Evolutionary conservation across 2,888 invertebrate species (phyloP).

Genomic region (Cerceris ruficornis): DNA sequence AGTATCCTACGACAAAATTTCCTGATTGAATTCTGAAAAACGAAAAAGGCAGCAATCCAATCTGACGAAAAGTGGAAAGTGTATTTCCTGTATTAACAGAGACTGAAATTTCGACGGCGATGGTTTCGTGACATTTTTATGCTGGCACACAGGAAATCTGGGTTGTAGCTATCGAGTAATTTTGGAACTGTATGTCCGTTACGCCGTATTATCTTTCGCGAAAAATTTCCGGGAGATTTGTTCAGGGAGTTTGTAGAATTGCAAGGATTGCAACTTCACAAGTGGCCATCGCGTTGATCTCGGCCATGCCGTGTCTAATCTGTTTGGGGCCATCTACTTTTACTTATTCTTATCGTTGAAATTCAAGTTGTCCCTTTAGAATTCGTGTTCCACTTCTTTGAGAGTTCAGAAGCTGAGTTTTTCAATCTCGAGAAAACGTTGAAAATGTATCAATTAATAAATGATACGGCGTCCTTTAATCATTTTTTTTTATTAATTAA

Average conservation of each 20-base stretch:
- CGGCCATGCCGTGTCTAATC: conserved; percentile 12
- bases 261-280: background rate
- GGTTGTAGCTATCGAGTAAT: conserved; percentile 19
- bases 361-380: conserved; percentile 12
- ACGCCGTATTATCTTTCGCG: conserved; percentile 3
- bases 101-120: conserved; percentile 12
- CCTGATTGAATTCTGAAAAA: background rate
- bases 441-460: too few species aligned
- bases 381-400: background rate
- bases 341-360: conserved; percentile 22
- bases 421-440: too few species aligned
- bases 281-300: conserved; percentile 24
- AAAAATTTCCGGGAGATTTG: conserved; percentile 23
- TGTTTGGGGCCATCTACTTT: conserved; percentile 38
- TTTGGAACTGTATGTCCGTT: conserved; percentile 15
- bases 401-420: too few species aligned
- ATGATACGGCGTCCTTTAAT: too few species aligned
- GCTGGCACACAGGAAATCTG: conserved; percentile 1
- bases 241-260: background rate
- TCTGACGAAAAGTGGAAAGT: background rate
- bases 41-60: background rate
- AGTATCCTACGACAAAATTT: too few species aligned
- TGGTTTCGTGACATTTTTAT: conserved; percentile 3
- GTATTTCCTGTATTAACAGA: background rate
- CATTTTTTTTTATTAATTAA: too few species aligned